These are phyloP conservation scores for Aporrectodea caliginosa DNA, from an alignment of 1,140 invertebrate genomes.

Conservation along the genomic window DNA sequence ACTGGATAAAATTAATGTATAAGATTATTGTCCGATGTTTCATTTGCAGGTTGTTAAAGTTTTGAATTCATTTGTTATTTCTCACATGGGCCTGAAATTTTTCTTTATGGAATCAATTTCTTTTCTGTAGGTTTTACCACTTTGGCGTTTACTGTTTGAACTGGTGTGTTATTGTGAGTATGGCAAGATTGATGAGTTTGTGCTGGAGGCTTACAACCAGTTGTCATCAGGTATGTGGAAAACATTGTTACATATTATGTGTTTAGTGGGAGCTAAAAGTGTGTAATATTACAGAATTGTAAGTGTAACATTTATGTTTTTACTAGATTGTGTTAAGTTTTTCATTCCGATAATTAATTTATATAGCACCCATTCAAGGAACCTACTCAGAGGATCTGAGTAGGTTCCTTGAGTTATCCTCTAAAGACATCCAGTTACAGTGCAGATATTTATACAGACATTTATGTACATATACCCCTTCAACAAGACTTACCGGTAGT, in stretches of 20 bases:
- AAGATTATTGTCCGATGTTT: no score
- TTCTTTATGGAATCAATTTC: neutral
- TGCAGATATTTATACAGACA: no score
- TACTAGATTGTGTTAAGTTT: neutral
- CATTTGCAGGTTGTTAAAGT: neutral
- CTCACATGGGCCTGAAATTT: neutral
- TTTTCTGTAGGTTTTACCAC: slow-evolving; percentile 35
- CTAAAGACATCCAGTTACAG: no score
- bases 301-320: neutral
- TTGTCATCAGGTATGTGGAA: slow-evolving; percentile 36
- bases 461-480: no score
- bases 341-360: neutral
- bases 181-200: slow-evolving; percentile 40
- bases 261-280: no score
- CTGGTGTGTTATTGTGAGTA: slow-evolving; percentile 42
- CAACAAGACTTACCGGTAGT: no score
- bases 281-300: neutral
- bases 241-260: slow-evolving; percentile 10
- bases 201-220: slow-evolving; percentile 36
- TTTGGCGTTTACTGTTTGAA: slow-evolving; percentile 46
- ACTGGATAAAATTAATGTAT: neutral
- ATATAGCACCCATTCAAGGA: neutral
- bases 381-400: no score
- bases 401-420: no score
- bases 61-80: neutral